Percentiles rank a stretch among this genome's conserved stretches.
These are phyloP conservation scores for Rhopalosiphum nymphaeae DNA, from an alignment of 2,888 invertebrate genomes.

Conservation along the genomic window DNA sequence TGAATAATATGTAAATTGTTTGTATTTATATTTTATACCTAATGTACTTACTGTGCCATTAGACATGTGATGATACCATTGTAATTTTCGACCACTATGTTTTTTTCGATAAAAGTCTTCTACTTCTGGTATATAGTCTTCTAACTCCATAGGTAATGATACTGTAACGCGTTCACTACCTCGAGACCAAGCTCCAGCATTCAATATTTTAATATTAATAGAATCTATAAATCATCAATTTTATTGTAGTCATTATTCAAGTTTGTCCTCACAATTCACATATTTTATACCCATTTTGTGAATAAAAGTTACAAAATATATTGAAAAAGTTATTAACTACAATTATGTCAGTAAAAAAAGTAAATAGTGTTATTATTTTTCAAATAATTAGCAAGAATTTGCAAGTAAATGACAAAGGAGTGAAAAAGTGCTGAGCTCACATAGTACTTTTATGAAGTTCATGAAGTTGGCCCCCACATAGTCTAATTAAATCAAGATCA, in stretches of 20 bases:
- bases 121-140: constrained; percentile 99
- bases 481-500: no score
- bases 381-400: no score
- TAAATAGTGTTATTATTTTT: no score
- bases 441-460: no score
- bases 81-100: constrained; percentile 96
- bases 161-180: constrained; percentile 95
- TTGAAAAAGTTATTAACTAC: not conserved
- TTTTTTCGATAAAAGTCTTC: constrained; percentile 98
- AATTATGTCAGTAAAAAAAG: not conserved
- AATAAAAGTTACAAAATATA: not conserved
- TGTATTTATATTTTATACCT: constrained; percentile 57
- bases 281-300: not conserved
- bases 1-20: not conserved
- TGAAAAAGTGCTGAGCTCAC: no score
- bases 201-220: constrained; percentile 98
- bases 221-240: constrained; percentile 75
- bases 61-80: constrained; percentile 99
- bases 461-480: no score
- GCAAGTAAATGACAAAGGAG: no score
- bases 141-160: constrained; percentile 95
- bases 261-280: not conserved
- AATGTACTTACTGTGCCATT: constrained; percentile 84
- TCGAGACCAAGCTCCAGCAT: constrained; percentile 98
- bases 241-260: not conserved